Evolutionary conservation across 2,888 invertebrate species (phyloP), one percentile per base, ranked within the genome.

Genomic region (Dinocampus coccinellae): DNA sequence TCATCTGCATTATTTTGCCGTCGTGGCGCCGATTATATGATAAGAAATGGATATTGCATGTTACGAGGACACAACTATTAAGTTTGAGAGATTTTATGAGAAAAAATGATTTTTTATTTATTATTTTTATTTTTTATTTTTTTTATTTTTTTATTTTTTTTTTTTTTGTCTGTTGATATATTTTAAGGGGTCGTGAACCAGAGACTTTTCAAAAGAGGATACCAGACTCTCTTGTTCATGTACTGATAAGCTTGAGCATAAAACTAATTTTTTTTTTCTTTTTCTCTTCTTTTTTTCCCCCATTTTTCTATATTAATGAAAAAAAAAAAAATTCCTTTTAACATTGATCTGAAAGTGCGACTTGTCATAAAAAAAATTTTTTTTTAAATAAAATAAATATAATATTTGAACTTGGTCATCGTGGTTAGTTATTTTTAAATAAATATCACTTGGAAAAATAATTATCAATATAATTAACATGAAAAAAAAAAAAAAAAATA

Each of bases 21-120:
- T 74, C 67, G 67, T 77, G 81, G 81, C 82, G 81, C 79, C 83
- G 81, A 82, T 82, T 77, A 74, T 13, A 72, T 76, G 82, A 84
- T 83, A 84, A 82, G 65, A 33, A n/a, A n/a, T 47, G 34, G 58
- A 58, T 64, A 64, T 64, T 64, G 64, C 70, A 58, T 47, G 33
- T 29, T 60, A 33, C 29, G 20, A 24, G 11, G 29, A 20, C 16
- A 34, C 60, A 13, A n/a, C 13, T 9, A 34, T n/a, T 24, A 16
- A 20, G 22, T 52, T 16, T 20, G 20, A 53, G 29, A 26, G 3
- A 58, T 58, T 58, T 69, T 53, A 62, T 61, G 26, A 3, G 69
- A 63, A 64, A 69, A 63, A 63, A 24, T 47, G 29, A 63, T 69
- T 33, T 42, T 47, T 16, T 0, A n/a, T n/a, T 36, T 3, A 7